Conservation (phyloP, 2,113 vertebrate genomes). For the Crotalus horridus region DNA sequence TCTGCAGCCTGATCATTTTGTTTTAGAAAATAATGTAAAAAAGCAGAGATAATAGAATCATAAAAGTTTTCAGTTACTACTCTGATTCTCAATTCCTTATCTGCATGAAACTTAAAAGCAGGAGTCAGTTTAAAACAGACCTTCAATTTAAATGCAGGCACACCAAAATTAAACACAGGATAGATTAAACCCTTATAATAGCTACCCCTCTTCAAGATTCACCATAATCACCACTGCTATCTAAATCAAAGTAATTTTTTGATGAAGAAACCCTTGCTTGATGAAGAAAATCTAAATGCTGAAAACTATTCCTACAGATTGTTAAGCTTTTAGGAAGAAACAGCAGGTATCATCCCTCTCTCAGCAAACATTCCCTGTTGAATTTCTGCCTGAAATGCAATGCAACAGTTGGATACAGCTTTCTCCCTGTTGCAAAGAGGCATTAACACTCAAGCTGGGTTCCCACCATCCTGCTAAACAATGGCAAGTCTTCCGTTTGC, state of each 20-base stretch:
- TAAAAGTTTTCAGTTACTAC: background rate
- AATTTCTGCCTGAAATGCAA: background rate
- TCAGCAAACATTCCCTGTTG: background rate
- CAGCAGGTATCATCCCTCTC: background rate
- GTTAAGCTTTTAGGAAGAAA: background rate
- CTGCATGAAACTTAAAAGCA: background rate
- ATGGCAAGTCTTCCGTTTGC: background rate
- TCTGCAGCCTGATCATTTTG: background rate
- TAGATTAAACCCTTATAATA: background rate
- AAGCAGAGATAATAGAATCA: background rate
- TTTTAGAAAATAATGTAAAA: background rate
- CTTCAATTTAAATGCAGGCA: background rate
- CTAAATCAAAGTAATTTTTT: background rate
- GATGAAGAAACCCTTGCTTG: background rate
- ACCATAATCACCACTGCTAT: background rate
- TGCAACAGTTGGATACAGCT: background rate
- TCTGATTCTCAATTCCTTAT: background rate
- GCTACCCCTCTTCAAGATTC: background rate
- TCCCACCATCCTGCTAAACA: background rate
- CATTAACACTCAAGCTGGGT: background rate
- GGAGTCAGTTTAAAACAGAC: background rate
- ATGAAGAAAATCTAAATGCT: background rate
- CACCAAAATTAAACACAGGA: background rate
- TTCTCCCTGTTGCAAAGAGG: background rate
- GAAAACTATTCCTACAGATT: background rate